These are phyloP conservation scores for Chloroceryle aenea DNA, from an alignment of 2,113 vertebrate genomes.

Conservation along the genomic window DNA sequence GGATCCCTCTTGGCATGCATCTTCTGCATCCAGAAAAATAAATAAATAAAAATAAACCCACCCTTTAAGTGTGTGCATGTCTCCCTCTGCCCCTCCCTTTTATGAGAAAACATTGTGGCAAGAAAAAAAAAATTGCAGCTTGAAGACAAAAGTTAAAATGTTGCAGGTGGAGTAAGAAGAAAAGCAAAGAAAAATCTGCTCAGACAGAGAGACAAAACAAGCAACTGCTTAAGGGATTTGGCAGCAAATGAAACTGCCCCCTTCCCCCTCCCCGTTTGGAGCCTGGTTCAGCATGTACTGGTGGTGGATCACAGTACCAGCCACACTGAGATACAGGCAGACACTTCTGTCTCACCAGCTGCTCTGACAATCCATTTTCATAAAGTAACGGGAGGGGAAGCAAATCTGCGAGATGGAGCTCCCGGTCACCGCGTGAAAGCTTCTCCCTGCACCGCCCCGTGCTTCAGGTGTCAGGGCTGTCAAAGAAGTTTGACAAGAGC, in stretches of 20 bases:
- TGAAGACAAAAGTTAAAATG: slow-evolving; percentile 1
- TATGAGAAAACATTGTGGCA: neutral
- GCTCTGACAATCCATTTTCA: slow-evolving; percentile 73
- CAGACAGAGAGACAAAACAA: slow-evolving; percentile 61
- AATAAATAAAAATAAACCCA: neutral
- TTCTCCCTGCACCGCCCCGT: neutral
- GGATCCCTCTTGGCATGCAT: slow-evolving; percentile 38
- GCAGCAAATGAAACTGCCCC: slow-evolving; percentile 1
- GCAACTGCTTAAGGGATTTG: slow-evolving; percentile 8
- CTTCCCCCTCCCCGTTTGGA: slow-evolving; percentile 53
- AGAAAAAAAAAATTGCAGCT: neutral
- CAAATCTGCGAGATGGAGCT: slow-evolving; percentile 69
- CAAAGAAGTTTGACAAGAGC: slow-evolving; percentile 14
- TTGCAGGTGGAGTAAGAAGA: slow-evolving; percentile 49
- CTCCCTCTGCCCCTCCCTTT: neutral
- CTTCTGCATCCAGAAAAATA: slow-evolving; percentile 5
- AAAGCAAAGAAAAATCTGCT: slow-evolving; percentile 54
- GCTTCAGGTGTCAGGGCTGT: slow-evolving; percentile 51
- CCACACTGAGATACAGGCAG: slow-evolving; percentile 68
- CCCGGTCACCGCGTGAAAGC: slow-evolving; percentile 52
- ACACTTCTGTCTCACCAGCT: slow-evolving; percentile 73
- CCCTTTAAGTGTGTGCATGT: neutral
- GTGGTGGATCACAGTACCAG: slow-evolving; percentile 63
- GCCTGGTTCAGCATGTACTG: slow-evolving; percentile 65
- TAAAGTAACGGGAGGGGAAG: slow-evolving; percentile 59